phyloP scores from a whole-genome alignment of 1,140 invertebrate species.

The Apis mellifera region Amel_HAv3.1 CM009934.2:9527501-9528000 shows the following conservation, averaged over 20 bases:
- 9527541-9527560: no score
- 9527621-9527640: slow-evolving; percentile 40
- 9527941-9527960: neutral
- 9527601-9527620: slow-evolving; percentile 3
- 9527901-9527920: neutral
- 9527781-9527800: slow-evolving; percentile 49
- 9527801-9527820: slow-evolving; percentile 20
- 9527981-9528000: neutral
- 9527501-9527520: no score
- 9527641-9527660: slow-evolving; percentile 51
- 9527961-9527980: neutral
- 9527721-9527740: slow-evolving; percentile 51
- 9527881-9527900: slow-evolving; percentile 11
- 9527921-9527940: neutral
- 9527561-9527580: no score
- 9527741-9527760: slow-evolving; percentile 21
- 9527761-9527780: slow-evolving; percentile 21
- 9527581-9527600: slow-evolving; percentile 10
- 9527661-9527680: slow-evolving; percentile 33
- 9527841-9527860: slow-evolving; percentile 45
- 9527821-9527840: slow-evolving; percentile 60
- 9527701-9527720: slow-evolving; percentile 38
- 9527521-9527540: no score
- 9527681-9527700: slow-evolving; percentile 8
- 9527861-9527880: neutral